A percentile compares a stretch with the other conserved stretches of the same genome.
These are phyloP conservation scores for Centropyge bicolor DNA, from an alignment of 2,797 vertebrate genomes.

Conservation along the genomic window DNA sequence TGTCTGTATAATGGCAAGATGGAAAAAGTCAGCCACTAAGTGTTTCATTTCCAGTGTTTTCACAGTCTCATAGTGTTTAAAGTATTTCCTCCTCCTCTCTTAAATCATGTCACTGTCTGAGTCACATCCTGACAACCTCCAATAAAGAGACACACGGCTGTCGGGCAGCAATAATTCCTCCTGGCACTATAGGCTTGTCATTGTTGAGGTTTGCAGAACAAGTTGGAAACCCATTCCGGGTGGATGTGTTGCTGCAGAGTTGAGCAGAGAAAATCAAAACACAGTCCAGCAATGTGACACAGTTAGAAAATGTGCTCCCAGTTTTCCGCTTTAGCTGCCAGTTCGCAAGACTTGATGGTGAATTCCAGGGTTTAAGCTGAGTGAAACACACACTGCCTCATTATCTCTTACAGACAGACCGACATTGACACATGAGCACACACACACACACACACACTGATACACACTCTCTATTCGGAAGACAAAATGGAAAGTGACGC, in stretches of 20 bases:
- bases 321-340: constrained; percentile 57
- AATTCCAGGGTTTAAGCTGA: constrained; percentile 53
- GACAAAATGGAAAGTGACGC: constrained; percentile 54
- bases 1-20: background rate
- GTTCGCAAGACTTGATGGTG: constrained; percentile 33
- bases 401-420: constrained; percentile 59
- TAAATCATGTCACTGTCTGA: constrained; percentile 37
- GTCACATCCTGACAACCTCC: constrained; percentile 37
- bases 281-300: constrained; percentile 34
- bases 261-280: constrained; percentile 10
- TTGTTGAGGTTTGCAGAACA: constrained; percentile 23
- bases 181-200: constrained; percentile 12
- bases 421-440: constrained; percentile 38
- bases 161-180: constrained; percentile 19
- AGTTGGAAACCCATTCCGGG: background rate
- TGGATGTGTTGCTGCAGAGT: constrained; percentile 25
- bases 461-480: constrained; percentile 18
- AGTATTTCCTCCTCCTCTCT: constrained; percentile 22
- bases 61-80: constrained; percentile 23
- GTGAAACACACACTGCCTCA: constrained; percentile 59
- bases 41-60: constrained; percentile 21
- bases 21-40: background rate
- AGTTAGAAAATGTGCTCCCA: constrained; percentile 27
- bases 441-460: constrained; percentile 17
- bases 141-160: constrained; percentile 23